Base-by-base conservation (phyloP, 2,113 vertebrate species). In the Amphilophus citrinellus region DNA sequence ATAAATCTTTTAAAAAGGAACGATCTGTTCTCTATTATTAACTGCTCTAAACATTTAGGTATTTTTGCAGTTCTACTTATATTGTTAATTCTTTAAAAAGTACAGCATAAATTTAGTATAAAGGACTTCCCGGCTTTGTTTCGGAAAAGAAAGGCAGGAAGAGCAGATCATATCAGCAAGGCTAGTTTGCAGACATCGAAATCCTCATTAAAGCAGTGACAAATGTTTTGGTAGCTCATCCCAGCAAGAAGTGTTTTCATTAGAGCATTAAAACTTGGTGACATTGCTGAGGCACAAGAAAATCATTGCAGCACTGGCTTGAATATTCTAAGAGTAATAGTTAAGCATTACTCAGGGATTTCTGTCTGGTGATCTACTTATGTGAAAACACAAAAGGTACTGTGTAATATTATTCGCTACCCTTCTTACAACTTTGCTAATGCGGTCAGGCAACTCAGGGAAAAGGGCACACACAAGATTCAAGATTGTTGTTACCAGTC, bases 221-320 rank as follows among this genome's bases (percentile, higher is more conserved):
- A 57, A 57, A 5, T 5, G 7, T 32, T 83, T 79, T 76, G 5
- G 44, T 60, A 22, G 42, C 18, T 80, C 62, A 68, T 73, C 32
- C 6, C 61, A 71, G 63, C 32, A 1, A n/a, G 61, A 62, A 30
- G 7, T 61, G 61, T 79, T 80, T 77, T 50, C 6, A 53, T 87
- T 85, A 27, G 82, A 58, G 14, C 8, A 62, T 57, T 61, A 62
- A 61, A 87, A 20, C 50, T 24, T 47, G 57, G 37, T 71, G 84
- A 62, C 77, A 7, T 53, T 75, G 80, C 84, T 91, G 90, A 93
- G 91, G 90, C 90, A 93, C 91, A 22, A 68, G 59, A 85, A 27
- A 81, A 66, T 59, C 30, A 47, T 15, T 39, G 22, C 76, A 14
- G 10, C 63, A 53, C 71, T 58, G 22, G 39, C 27, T 84, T 76